phyloP scores from a whole-genome alignment of 2,113 vertebrate genomes.

The Pelmatolapia mariae region DNA sequence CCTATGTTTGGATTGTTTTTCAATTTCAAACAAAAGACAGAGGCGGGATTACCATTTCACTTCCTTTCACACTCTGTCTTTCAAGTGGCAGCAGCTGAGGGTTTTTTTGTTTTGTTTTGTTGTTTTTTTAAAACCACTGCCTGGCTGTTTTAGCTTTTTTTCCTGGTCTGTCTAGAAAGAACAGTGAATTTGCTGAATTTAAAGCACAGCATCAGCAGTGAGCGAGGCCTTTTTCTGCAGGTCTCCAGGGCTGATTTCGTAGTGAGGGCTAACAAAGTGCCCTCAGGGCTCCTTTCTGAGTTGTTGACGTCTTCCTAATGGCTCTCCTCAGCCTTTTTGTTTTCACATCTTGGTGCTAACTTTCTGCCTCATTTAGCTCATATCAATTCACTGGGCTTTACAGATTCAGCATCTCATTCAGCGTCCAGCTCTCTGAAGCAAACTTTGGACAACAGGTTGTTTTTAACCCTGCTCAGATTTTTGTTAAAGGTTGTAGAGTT shows the following conservation, averaged over 20 bases:
- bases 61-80: constrained; percentile 67
- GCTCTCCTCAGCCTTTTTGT: constrained; percentile 66
- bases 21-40: constrained; percentile 74
- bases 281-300: constrained; percentile 58
- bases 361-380: constrained; percentile 74
- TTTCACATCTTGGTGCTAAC: constrained; percentile 58
- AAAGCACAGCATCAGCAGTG: constrained; percentile 26
- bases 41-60: constrained; percentile 69
- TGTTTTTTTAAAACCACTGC: background rate
- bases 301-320: constrained; percentile 69
- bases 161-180: background rate
- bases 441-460: constrained; percentile 41
- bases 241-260: constrained; percentile 23
- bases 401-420: constrained; percentile 53
- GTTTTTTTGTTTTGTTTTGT: background rate
- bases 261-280: constrained; percentile 55
- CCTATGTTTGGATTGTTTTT: constrained; percentile 76
- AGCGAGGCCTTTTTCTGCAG: constrained; percentile 24
- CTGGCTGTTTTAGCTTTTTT: background rate
- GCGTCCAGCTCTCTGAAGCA: constrained; percentile 26
- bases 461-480: constrained; percentile 11
- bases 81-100: constrained; percentile 63
- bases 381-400: constrained; percentile 59
- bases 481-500: background rate
- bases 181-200: constrained; percentile 22